Evolutionary conservation across 1,140 invertebrate genomes (phyloP), one percentile per base, ranked within the genome.

Genomic region (Drosophila burlai): DNA sequence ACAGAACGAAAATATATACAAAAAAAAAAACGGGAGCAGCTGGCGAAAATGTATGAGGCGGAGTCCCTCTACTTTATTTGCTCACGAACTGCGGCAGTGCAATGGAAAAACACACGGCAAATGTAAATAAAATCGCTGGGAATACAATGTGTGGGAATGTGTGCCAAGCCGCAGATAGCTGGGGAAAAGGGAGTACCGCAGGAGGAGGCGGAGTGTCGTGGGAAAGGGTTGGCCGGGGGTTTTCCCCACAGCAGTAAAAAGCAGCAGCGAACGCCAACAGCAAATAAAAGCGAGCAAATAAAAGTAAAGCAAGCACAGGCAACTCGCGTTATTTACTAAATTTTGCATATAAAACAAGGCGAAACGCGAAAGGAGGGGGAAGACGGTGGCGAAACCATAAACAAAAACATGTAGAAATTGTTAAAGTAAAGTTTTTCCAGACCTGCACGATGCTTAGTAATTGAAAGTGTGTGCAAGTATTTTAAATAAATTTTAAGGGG

Each of bases 301-400:
- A 89, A 90, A 89, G 81, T 89, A 89, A 90, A 89, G 74, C 66
- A 89, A 89, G 84, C 71, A 84, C 64, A 63, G 58, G 68, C 76
- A 76, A 89, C 76, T 49, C 71, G 81, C 85, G 85, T 64, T 89
- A 90, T 89, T 89, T 89, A 81, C 84, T 89, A 89, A 84, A 89
- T 84, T 87, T 89, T 89, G 69, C 84, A 90, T 84, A 90, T 75
- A 79, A 72, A 89, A 81, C 45, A 85, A 69, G 64, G 68, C 24
- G 47, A 61, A 36, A 47, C 36, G 45, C 40, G 43, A 42, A 55
- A 42, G n/a, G 67, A 45, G n/a, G 18, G 18, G n/a, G 50, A 58
- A 58, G 43, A 47, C 40, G 64, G 18, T 47, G 68, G 42, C 31
- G 49, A 57, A 69, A 49, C 18, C 67, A 65, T 66, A 66, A 66